Evolutionary conservation across 1,140 invertebrate species (phyloP).

Genomic region (Ooceraea biroi): DNA sequence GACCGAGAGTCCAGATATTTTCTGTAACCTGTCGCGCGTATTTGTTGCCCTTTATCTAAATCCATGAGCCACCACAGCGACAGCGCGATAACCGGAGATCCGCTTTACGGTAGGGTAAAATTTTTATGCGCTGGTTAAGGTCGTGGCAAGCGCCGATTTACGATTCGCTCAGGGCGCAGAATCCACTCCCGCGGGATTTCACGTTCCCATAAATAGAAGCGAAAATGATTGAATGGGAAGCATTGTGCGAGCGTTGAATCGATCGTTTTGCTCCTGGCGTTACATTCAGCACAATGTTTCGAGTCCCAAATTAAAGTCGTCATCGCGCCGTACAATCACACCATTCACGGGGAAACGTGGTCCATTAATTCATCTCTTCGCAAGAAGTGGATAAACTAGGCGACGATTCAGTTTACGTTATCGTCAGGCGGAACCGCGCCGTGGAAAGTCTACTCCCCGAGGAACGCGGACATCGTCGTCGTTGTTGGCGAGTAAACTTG

Average conservation of each 20-base stretch:
- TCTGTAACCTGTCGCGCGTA: slow-evolving; percentile 26
- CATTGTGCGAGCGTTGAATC: neutral
- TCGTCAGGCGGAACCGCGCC: neutral
- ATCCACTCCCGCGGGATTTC: neutral
- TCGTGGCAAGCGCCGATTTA: slow-evolving; percentile 17
- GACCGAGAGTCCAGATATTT: slow-evolving; percentile 35
- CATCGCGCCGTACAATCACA: too few relatives aligned
- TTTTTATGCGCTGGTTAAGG: slow-evolving; percentile 34
- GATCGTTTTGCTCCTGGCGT: slow-evolving; percentile 26
- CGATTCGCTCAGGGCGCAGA: neutral
- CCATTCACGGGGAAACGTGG: slow-evolving; percentile 24
- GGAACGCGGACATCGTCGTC: slow-evolving; percentile 2
- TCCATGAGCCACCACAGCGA: slow-evolving; percentile 27
- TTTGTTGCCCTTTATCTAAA: slow-evolving; percentile 65
- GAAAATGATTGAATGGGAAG: neutral
- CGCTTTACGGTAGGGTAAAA: slow-evolving; percentile 36
- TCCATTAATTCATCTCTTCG: slow-evolving; percentile 43
- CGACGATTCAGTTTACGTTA: neutral
- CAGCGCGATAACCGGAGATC: slow-evolving; percentile 54
- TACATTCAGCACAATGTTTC: neutral
- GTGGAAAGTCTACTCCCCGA: slow-evolving; percentile 16
- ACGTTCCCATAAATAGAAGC: slow-evolving; percentile 35
- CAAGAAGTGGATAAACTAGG: neutral
- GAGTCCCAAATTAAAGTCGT: slow-evolving; percentile 33
- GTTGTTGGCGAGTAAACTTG: slow-evolving; percentile 9